Evolutionary conservation across 2,888 invertebrate species (phyloP).

Genomic region (Pantelozetes paolii): DNA sequence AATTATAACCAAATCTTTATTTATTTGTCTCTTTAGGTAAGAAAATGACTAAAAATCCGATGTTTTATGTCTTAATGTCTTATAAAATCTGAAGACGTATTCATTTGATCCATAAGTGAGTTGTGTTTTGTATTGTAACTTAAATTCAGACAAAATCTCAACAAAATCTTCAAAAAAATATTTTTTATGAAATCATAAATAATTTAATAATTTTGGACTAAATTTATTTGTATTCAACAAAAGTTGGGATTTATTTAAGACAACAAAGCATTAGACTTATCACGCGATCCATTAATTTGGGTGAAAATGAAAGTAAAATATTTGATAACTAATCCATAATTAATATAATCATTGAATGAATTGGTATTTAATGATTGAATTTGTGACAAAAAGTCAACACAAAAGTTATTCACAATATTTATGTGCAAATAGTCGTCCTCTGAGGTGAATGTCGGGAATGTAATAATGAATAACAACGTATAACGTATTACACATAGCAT

Average conservation of each 20-base stretch:
- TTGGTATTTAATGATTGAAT: background rate
- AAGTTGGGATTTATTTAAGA: background rate
- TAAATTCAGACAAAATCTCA: no score
- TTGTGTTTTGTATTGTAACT: background rate
- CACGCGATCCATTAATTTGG: conserved; percentile 17
- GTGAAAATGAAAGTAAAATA: background rate
- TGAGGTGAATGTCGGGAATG: conserved; percentile 30
- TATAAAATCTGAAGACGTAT: no score
- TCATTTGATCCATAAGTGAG: background rate
- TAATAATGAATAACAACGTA: conserved; percentile 23
- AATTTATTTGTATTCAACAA: background rate
- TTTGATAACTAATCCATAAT: conserved; percentile 1
- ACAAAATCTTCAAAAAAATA: no score
- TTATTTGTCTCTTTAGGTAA: background rate
- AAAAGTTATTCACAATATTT: conserved; percentile 8
- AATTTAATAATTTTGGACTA: no score
- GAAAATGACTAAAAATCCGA: background rate
- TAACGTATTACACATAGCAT: background rate
- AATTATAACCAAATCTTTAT: background rate
- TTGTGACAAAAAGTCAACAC: background rate
- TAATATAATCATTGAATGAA: background rate
- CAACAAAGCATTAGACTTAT: background rate
- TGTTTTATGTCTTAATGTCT: background rate
- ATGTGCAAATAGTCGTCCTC: background rate
- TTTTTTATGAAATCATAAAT: no score